These are phyloP conservation scores for Ecliptopera silaceata DNA, from an alignment of 2,888 invertebrate genomes.

Conservation along the genomic window DNA sequence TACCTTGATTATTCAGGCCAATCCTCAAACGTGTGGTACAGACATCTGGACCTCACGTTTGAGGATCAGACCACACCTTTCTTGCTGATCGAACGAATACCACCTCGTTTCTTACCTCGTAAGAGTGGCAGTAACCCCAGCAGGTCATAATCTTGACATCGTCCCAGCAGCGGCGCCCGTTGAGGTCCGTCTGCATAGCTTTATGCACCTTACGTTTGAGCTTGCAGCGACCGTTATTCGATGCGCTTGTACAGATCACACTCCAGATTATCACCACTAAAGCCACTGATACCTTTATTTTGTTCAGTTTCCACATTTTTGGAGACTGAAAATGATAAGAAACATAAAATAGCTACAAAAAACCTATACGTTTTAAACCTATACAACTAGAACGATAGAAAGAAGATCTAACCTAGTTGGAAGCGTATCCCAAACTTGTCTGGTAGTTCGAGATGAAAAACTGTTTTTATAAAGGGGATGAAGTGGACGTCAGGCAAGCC, in stretches of 20 bases:
- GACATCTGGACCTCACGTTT: no score
- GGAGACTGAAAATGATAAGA: conserved; percentile 24
- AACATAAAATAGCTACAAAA: conserved; percentile 4
- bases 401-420: conserved; percentile 38
- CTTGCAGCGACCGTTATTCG: conserved; percentile 57
- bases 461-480: conserved; percentile 64
- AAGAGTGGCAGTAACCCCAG: conserved; percentile 93
- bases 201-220: conserved; percentile 64
- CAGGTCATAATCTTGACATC: conserved; percentile 90
- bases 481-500: conserved; percentile 65
- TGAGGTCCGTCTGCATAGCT: conserved; percentile 76
- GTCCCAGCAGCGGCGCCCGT: conserved; percentile 90
- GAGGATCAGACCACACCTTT: no score
- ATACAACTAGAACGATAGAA: background rate
- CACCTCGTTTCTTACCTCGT: conserved; percentile 81
- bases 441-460: conserved; percentile 40
- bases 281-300: conserved; percentile 34
- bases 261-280: conserved; percentile 49
- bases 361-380: no score
- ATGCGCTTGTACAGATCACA: conserved; percentile 45
- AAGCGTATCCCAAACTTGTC: conserved; percentile 46
- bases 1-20: no score
- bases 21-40: no score
- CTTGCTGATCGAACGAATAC: background rate
- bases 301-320: conserved; percentile 38